Base-by-base conservation (phyloP, 2,797 vertebrate species). In the Cryptoblepharus egeriae region DNA sequence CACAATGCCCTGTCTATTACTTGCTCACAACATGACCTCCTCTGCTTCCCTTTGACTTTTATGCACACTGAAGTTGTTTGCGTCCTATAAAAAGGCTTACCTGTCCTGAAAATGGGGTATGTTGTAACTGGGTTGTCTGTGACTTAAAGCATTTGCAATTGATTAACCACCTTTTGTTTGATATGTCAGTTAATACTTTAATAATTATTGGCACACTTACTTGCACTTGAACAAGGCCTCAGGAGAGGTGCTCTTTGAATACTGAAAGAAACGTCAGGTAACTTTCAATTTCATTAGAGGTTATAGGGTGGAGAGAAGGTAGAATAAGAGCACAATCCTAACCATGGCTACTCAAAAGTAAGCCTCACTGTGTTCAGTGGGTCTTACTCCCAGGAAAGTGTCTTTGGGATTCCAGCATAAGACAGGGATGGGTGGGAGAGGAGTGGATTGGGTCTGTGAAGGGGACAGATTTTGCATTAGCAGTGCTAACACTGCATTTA, bases 1-100 rank as follows among this genome's bases (percentile, higher is more conserved):
- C 93, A 92, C 92, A 95, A 95, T 86, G 94, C 87, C 82, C 2
- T 0, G 89, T 94, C 87, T 81, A 73, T 93, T 88, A 87, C 94
- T 91, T 92, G 81, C 39, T 92, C 91, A 91, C 73, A 58, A 79
- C 1, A 6, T 74, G 87, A 92, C 88, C 85, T 85, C 16, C 72
- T 85, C 92, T 89, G 90, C 72, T 77, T 39, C 72, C 87, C 76
- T 84, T 93, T 86, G 69, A 69, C 28, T 88, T 88, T 75, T 85
- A 93, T 87, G 73, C 81, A 84, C 85, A 69, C 1, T 28, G 85
- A 61, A 70, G 76, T 73, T 84, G 83, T 83, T 86, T 80, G 82
- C 88, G 8, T 77, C 82, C 39, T 64, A 80, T 73, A 79, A 90
- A 13, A 15, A 87, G 77, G 67, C 39, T 91, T 90, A 77, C 20